Conservation (phyloP, 2,888 invertebrate species). For the Dynastes hyllus region DNA sequence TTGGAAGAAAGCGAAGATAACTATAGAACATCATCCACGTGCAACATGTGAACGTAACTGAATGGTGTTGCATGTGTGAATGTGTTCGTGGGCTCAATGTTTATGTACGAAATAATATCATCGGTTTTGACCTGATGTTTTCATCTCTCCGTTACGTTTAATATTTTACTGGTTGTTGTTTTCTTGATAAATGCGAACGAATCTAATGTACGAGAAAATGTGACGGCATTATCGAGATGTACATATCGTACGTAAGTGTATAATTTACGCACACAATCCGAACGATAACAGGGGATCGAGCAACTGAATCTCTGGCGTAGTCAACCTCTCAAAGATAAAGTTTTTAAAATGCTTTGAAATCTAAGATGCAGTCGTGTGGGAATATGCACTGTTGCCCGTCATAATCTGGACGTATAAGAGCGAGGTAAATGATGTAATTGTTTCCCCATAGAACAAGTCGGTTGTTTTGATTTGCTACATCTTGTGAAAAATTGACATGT, state of each 20-base stretch:
- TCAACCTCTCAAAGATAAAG: slow-evolving; percentile 11
- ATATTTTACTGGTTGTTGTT: slow-evolving; percentile 31
- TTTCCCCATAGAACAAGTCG: too few species aligned
- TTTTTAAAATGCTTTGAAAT: neutral
- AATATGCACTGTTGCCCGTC: too few species aligned
- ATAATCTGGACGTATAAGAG: too few species aligned
- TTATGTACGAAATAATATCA: slow-evolving; percentile 24
- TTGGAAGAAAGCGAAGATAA: too few species aligned
- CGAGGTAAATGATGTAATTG: too few species aligned
- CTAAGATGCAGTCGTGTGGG: too few species aligned
- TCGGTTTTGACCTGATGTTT: slow-evolving; percentile 37
- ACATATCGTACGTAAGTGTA: too few species aligned
- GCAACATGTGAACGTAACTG: neutral
- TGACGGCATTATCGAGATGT: slow-evolving; percentile 37
- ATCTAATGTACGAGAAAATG: neutral
- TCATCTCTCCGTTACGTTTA: slow-evolving; percentile 11
- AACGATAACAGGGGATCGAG: slow-evolving; percentile 14
- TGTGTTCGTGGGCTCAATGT: neutral
- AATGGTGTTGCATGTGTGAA: neutral
- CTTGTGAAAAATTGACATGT: too few species aligned
- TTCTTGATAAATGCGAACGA: slow-evolving; percentile 16
- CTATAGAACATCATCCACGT: too few species aligned
- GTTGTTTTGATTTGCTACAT: too few species aligned
- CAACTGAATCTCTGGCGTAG: slow-evolving; percentile 8
- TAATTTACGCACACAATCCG: slow-evolving; percentile 33